Evolutionary conservation across 2,888 invertebrate species (phyloP).

Genomic region (Atrina japonica): DNA sequence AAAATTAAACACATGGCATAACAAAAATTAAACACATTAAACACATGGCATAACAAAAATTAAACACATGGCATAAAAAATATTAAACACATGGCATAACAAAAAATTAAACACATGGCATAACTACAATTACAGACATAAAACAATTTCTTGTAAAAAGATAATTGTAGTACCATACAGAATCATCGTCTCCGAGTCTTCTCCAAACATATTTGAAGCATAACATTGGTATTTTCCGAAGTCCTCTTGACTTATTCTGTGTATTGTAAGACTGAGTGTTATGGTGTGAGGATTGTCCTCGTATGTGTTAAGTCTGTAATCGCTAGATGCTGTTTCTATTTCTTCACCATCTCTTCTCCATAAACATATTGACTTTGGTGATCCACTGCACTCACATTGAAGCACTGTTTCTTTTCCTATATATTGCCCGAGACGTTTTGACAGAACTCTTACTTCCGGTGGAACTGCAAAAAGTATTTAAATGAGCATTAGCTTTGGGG

Average conservation of each 20-base stretch:
- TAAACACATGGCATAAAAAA: too few species aligned
- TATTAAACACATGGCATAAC: too few species aligned
- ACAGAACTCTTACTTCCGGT: conserved; percentile 69
- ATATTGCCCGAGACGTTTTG: conserved; percentile 66
- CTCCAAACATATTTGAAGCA: conserved; percentile 54
- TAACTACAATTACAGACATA: too few species aligned
- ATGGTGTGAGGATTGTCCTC: conserved; percentile 55
- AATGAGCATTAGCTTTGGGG: too few species aligned
- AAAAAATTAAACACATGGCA: too few species aligned
- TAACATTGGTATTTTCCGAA: conserved; percentile 60
- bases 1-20: too few species aligned
- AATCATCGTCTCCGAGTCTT: conserved; percentile 57
- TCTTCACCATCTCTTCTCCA: conserved; percentile 46
- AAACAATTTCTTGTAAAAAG: too few species aligned
- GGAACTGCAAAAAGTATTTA: conserved; percentile 51
- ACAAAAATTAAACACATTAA: too few species aligned
- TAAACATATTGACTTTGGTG: conserved; percentile 22
- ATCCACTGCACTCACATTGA: conserved; percentile 57
- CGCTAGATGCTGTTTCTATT: conserved; percentile 52
- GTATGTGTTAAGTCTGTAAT: conserved; percentile 62
- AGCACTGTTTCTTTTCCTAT: conserved; percentile 72
- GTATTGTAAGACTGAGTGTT: conserved; percentile 55
- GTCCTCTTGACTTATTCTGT: conserved; percentile 47
- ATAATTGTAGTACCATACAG: conserved; percentile 66
- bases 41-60: too few species aligned